Base-by-base conservation (phyloP, 1,140 invertebrate species). In the Yoshiicerus persimilis region DNA sequence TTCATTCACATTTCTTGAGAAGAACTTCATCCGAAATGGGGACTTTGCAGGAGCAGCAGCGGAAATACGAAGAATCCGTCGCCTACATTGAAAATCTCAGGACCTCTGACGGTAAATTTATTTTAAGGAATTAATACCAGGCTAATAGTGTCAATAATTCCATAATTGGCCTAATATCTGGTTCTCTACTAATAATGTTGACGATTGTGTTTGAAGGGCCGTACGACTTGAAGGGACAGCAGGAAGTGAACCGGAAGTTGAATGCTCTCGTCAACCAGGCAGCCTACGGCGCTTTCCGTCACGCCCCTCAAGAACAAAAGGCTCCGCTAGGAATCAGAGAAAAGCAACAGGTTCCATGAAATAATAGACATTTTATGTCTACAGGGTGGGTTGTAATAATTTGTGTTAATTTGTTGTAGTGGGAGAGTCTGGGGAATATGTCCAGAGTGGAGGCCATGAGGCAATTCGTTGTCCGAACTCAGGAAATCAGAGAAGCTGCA, bases 361-460 rank as follows among this genome's bases (percentile, higher is more conserved):
- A n/a, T n/a, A n/a, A n/a, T n/a, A n/a, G n/a, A n/a, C n/a, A n/a
- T n/a, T n/a, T n/a, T n/a, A n/a, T n/a, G n/a, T n/a, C n/a, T n/a
- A n/a, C n/a, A n/a, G n/a, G n/a, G n/a, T n/a, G n/a, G n/a, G n/a
- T n/a, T n/a, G n/a, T n/a, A n/a, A n/a, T n/a, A n/a, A n/a, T n/a
- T n/a, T n/a, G n/a, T n/a, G n/a, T n/a, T n/a, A n/a, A n/a, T n/a
- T n/a, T n/a, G n/a, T n/a, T n/a, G n/a, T n/a, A n/a, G 13, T 88
- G 88, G 88, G 88, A 88, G 83, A 34, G 47, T 41, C 56, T 88
- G 6, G 88, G 88, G 0, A 88, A 88, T 27, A 86, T 88, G 0
- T 36, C 88, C 10, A 41, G 86, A n/a, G 85, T 86, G 8, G 88
- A 88, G 30, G 88, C 88, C 1, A 88, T 88, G 88, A 56, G 85